These are phyloP conservation scores for Sesamia inferens DNA, from an alignment of 2,888 invertebrate genomes.

Conservation along the genomic window DNA sequence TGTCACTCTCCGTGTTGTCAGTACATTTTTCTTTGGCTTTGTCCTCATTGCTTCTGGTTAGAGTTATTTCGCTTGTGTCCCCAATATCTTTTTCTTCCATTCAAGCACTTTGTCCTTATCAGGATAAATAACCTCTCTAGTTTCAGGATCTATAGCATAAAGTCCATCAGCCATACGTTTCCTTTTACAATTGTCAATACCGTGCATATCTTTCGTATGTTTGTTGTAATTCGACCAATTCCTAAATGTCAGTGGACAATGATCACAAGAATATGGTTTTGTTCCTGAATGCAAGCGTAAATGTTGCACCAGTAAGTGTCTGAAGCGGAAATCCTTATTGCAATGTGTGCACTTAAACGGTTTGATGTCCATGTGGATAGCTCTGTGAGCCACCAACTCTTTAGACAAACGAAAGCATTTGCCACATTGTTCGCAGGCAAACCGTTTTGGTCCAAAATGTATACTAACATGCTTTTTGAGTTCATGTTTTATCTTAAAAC, in stretches of 20 bases:
- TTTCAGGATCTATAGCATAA: constrained; percentile 83
- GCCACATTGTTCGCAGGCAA: constrained; percentile 84
- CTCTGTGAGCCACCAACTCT: constrained; percentile 92
- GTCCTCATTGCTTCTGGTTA: neutral
- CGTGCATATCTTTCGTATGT: constrained; percentile 94
- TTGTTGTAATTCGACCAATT: constrained; percentile 96
- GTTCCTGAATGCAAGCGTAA: constrained; percentile 92
- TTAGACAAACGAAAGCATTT: constrained; percentile 91
- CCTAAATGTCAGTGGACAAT: constrained; percentile 89
- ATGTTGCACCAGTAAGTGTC: constrained; percentile 93
- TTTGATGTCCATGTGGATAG: constrained; percentile 94
- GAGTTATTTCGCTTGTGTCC: neutral
- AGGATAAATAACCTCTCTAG: constrained; percentile 77
- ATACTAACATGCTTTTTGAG: constrained; percentile 81
- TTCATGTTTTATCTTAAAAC: constrained; percentile 20
- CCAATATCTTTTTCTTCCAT: constrained; percentile 37
- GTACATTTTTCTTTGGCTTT: neutral
- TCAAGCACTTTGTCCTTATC: constrained; percentile 22
- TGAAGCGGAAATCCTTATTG: constrained; percentile 93
- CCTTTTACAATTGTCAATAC: constrained; percentile 84
- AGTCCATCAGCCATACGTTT: constrained; percentile 89
- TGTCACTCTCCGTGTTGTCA: neutral
- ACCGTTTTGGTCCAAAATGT: constrained; percentile 83
- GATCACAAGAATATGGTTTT: constrained; percentile 93
- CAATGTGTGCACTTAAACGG: constrained; percentile 94